These are phyloP conservation scores for Marasmarcha lunaedactyla DNA, from an alignment of 2,888 invertebrate genomes.

Conservation along the genomic window DNA sequence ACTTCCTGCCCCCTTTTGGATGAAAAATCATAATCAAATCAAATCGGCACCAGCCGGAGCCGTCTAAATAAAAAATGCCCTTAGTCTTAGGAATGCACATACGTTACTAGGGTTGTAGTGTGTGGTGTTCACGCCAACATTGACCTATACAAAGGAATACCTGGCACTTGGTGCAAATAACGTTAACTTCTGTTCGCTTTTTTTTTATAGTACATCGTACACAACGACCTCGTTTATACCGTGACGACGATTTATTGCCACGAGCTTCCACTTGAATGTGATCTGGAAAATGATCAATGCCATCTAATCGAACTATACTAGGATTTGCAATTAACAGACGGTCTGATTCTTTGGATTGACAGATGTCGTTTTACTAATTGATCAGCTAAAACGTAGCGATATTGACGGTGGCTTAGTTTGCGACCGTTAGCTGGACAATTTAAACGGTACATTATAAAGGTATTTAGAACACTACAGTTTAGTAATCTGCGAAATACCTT, in stretches of 20 bases:
- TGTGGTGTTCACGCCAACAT: conserved; percentile 9
- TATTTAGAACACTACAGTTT: conserved; percentile 4
- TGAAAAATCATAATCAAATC: no score
- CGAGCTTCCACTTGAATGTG: neutral
- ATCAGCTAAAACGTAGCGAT: no score
- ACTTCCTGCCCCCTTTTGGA: no score
- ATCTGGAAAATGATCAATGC: conserved; percentile 5
- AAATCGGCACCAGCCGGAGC: no score
- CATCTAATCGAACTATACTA: neutral
- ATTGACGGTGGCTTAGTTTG: no score
- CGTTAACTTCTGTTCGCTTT: conserved; percentile 3
- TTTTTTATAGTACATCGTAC: conserved; percentile 5
- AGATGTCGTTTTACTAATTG: no score
- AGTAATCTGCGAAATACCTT: conserved; percentile 8
- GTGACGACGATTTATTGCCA: neutral
- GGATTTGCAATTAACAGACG: neutral
- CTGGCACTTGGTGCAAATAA: conserved; percentile 5
- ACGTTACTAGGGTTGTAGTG: no score
- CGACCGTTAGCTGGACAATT: neutral
- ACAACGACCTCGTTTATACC: conserved; percentile 8
- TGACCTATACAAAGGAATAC: conserved; percentile 8
- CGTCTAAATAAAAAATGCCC: no score
- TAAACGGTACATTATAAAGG: conserved; percentile 4
- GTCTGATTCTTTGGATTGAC: no score
- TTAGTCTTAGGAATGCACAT: no score